Percentiles rank a stretch among this genome's conserved stretches.
These are phyloP conservation scores for Myotis brandtii DNA, from an alignment of 2,113 vertebrate genomes.

Conservation along the genomic window DNA sequence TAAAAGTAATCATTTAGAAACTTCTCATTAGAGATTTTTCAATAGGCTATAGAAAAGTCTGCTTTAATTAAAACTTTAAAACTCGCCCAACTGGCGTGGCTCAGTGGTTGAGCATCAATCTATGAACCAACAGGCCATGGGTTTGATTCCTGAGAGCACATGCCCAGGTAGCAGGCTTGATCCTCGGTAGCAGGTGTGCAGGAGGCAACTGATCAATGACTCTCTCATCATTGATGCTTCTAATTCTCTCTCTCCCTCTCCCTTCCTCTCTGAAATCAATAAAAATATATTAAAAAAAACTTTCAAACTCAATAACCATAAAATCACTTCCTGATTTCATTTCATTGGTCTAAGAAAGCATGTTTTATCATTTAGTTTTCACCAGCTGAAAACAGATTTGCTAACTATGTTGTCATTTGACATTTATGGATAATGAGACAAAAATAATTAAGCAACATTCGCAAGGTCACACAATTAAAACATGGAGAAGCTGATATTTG, in stretches of 20 bases:
- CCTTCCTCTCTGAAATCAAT: too few relatives aligned
- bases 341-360: neutral
- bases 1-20: neutral
- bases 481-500: neutral
- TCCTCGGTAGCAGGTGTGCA: too few relatives aligned
- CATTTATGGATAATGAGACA: neutral
- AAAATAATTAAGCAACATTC: neutral
- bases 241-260: too few relatives aligned
- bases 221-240: too few relatives aligned
- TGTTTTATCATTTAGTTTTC: neutral
- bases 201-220: too few relatives aligned
- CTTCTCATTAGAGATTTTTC: neutral
- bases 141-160: too few relatives aligned
- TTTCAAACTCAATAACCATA: neutral
- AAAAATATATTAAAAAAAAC: neutral
- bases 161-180: too few relatives aligned
- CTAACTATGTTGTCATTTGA: neutral
- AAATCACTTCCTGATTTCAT: neutral
- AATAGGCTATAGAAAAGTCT: neutral
- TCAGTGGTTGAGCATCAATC: too few relatives aligned
- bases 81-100: neutral
- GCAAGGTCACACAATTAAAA: neutral
- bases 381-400: neutral
- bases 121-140: too few relatives aligned
- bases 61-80: neutral